These are phyloP conservation scores for Andrena cerasifolii DNA, from an alignment of 1,140 invertebrate species.

Conservation along the genomic window DNA sequence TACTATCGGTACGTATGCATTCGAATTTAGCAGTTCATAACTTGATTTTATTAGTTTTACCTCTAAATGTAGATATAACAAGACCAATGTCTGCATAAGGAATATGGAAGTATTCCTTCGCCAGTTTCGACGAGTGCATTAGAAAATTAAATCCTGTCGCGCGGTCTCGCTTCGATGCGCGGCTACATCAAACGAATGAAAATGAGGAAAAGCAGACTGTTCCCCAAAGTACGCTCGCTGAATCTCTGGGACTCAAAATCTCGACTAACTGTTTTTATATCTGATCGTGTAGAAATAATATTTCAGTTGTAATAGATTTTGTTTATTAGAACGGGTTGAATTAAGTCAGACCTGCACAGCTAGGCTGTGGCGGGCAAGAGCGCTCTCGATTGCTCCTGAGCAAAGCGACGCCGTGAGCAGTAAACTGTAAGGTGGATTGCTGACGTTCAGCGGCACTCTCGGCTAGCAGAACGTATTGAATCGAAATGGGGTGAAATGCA, in stretches of 20 bases:
- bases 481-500: too few relatives aligned
- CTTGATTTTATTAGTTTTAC: conserved; percentile 45
- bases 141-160: conserved; percentile 28
- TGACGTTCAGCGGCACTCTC: too few relatives aligned
- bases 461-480: too few relatives aligned
- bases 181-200: not conserved
- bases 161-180: too few relatives aligned
- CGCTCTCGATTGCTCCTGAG: too few relatives aligned
- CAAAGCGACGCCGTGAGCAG: too few relatives aligned
- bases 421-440: too few relatives aligned
- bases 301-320: too few relatives aligned
- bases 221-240: not conserved
- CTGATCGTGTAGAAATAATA: too few relatives aligned
- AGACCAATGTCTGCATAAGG: conserved; percentile 10
- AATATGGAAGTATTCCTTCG: conserved; percentile 20
- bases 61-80: conserved; percentile 37
- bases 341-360: too few relatives aligned
- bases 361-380: too few relatives aligned
- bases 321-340: too few relatives aligned
- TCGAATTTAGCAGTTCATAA: conserved; percentile 29
- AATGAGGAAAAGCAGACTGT: not conserved
- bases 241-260: not conserved
- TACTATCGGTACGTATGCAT: conserved; percentile 29
- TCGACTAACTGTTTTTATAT: not conserved
- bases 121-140: conserved; percentile 16